A percentile compares a stretch with the other conserved stretches of the same genome.
phyloP scores from a whole-genome alignment of 1,140 invertebrate genomes.

The Drosophila auraria region DNA sequence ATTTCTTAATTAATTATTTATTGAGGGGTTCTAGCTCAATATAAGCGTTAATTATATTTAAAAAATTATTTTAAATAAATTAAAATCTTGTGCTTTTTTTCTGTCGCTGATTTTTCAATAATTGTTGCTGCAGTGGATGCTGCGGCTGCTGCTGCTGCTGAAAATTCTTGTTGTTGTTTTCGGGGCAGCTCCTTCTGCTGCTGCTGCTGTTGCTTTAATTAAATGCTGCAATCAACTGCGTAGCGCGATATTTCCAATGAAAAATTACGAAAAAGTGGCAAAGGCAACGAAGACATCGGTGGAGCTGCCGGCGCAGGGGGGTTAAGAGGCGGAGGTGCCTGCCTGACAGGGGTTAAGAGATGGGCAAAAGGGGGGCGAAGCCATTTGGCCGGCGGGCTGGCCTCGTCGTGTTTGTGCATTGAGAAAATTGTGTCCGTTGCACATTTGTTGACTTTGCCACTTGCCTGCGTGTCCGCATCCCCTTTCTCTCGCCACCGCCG shows the following conservation, averaged over 20 bases:
- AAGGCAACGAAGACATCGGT: conserved; percentile 45
- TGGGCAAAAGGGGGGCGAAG: conserved; percentile 6
- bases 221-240: conserved; percentile 83
- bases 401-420: conserved; percentile 75
- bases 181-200: conserved; percentile 24
- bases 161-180: conserved; percentile 24
- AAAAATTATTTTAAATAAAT: not conserved
- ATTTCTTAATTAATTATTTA: too few species aligned
- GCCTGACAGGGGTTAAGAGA: conserved; percentile 11
- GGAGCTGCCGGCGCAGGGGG: conserved; percentile 7
- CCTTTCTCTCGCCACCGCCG: not conserved
- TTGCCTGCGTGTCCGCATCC: conserved; percentile 48
- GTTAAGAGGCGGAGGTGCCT: conserved; percentile 10
- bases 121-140: conserved; percentile 22
- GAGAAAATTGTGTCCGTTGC: conserved; percentile 80
- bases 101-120: not conserved
- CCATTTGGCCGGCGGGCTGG: conserved; percentile 67
- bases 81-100: not conserved
- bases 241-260: conserved; percentile 83
- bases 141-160: conserved; percentile 9
- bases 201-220: conserved; percentile 75
- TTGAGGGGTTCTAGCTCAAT: too few species aligned
- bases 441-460: conserved; percentile 82
- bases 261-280: conserved; percentile 76
- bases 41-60: too few species aligned